phyloP scores from a whole-genome alignment of 2,113 vertebrate genomes.

The Mixornis gularis region DNA sequence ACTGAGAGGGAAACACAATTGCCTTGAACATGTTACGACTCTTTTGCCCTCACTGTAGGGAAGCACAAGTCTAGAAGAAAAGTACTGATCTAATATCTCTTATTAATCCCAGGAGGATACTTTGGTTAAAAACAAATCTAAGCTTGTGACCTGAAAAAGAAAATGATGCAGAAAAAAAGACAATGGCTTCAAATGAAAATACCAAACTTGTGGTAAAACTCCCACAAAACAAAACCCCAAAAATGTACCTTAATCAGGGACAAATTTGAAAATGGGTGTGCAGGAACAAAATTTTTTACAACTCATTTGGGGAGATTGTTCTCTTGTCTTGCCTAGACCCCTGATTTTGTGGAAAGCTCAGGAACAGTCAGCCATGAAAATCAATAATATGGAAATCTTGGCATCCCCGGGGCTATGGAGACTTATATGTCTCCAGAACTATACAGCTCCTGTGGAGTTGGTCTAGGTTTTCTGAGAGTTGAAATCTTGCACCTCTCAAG shows the following conservation, averaged over 20 bases:
- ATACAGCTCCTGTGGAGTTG: neutral
- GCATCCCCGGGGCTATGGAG: neutral
- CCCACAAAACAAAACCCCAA: neutral
- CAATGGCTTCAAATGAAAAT: neutral
- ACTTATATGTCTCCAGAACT: neutral
- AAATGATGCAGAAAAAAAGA: neutral
- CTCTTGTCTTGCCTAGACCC: neutral
- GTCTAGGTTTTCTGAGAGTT: neutral
- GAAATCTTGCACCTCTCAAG: neutral
- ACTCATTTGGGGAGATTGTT: neutral
- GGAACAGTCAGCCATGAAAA: neutral
- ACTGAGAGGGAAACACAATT: neutral
- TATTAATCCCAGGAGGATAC: neutral
- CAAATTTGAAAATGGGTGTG: neutral
- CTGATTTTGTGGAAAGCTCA: neutral
- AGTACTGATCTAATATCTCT: neutral
- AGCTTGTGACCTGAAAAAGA: neutral
- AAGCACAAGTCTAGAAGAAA: neutral
- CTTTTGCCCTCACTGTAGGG: neutral
- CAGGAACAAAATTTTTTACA: neutral
- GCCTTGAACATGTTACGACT: neutral
- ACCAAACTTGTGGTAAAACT: neutral
- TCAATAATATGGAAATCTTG: neutral
- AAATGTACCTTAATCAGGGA: neutral
- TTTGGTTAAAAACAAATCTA: neutral